phyloP scores from a whole-genome alignment of 2,113 vertebrate genomes.

The Python bivittatus region DNA sequence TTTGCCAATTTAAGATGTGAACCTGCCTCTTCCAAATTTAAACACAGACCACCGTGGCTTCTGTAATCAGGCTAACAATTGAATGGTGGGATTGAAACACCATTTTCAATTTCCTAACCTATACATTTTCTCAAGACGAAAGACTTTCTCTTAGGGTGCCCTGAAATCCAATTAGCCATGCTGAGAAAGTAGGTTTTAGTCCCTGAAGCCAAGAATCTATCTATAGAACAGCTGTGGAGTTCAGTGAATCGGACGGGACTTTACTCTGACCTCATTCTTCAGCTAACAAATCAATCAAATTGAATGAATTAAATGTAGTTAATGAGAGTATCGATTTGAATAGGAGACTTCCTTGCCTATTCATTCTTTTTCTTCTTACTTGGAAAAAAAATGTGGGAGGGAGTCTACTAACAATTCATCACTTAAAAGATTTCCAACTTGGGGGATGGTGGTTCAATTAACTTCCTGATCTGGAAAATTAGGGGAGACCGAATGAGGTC shows the following conservation, averaged over 20 bases:
- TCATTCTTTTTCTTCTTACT: slow-evolving; percentile 71
- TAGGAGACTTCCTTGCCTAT: slow-evolving; percentile 11
- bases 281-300: slow-evolving; percentile 26
- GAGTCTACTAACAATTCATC: slow-evolving; percentile 78
- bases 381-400: slow-evolving; percentile 85
- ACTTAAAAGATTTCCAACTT: slow-evolving; percentile 78
- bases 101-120: not conserved
- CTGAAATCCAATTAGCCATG: slow-evolving; percentile 9
- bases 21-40: not conserved
- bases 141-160: not conserved
- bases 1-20: not conserved
- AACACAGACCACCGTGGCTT: not conserved
- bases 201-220: not conserved
- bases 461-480: slow-evolving; percentile 89
- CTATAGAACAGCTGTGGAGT: not conserved
- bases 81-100: not conserved
- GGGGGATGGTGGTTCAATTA: slow-evolving; percentile 74
- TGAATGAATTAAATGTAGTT: slow-evolving; percentile 42
- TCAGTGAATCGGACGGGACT: slow-evolving; percentile 7
- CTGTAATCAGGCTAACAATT: not conserved
- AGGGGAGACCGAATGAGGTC: slow-evolving; percentile 48
- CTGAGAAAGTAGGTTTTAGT: not conserved
- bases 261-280: slow-evolving; percentile 29
- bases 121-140: not conserved
- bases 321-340: slow-evolving; percentile 53